Conservation (phyloP, 2,797 vertebrate genomes). For the Mormyrops attenuatus region DNA sequence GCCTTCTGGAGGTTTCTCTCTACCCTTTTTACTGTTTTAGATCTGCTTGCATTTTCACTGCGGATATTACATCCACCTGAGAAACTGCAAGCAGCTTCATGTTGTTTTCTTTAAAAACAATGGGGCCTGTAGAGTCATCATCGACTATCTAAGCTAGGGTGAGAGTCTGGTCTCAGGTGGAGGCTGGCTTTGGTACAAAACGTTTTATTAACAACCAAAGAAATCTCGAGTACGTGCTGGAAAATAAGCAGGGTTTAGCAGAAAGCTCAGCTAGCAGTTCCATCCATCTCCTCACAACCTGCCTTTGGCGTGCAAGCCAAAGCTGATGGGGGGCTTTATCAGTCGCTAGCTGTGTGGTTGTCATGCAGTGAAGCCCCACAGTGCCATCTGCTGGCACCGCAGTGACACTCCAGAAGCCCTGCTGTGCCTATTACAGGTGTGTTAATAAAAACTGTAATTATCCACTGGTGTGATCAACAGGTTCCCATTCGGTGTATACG, state of each 20-base stretch:
- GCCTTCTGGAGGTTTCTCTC: not conserved
- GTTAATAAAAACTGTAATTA: not conserved
- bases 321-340: not conserved
- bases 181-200: not conserved
- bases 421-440: not conserved
- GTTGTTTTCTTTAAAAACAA: not conserved
- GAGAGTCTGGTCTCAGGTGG: not conserved
- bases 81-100: not conserved
- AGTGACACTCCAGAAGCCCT: not conserved
- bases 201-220: not conserved
- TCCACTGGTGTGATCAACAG: not conserved
- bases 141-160: not conserved
- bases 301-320: not conserved
- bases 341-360: not conserved
- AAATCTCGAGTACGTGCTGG: not conserved
- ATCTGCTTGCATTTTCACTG: not conserved
- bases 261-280: not conserved
- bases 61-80: not conserved
- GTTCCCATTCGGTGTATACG: not conserved
- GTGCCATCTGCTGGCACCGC: not conserved
- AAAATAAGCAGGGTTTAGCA: not conserved
- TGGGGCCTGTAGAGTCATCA: not conserved
- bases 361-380: not conserved
- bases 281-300: not conserved
- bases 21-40: not conserved